A percentile compares a stretch with the other conserved stretches of the same genome.
Conservation (phyloP, 2,888 invertebrate genomes). For the Melieria omissa region DNA sequence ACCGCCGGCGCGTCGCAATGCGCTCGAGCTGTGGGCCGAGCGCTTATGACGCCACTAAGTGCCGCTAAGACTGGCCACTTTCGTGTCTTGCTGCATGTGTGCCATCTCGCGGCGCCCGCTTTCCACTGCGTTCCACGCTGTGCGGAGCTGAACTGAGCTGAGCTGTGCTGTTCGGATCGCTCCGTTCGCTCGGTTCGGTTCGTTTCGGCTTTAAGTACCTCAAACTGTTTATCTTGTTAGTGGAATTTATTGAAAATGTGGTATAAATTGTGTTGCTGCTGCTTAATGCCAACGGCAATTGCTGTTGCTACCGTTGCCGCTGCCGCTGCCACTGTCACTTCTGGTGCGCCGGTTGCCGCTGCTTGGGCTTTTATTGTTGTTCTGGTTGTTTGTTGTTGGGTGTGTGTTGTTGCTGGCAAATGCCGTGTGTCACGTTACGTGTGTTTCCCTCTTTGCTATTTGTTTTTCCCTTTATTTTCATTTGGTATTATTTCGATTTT, state of each 20-base stretch:
- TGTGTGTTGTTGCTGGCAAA: not conserved
- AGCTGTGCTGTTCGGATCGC: too few species aligned
- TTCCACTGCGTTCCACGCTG: not conserved
- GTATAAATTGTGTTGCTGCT: conserved; percentile 35
- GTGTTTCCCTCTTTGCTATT: not conserved
- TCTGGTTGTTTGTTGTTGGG: not conserved
- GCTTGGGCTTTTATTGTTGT: not conserved
- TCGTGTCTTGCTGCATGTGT: conserved; percentile 8
- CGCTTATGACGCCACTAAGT: too few species aligned
- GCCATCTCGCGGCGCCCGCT: not conserved
- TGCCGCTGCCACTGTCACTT: not conserved
- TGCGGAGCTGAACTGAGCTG: not conserved
- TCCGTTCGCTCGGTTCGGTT: too few species aligned
- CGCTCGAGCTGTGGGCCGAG: too few species aligned
- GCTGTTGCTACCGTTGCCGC: not conserved
- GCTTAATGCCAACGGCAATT: not conserved
- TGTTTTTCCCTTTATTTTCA: not conserved
- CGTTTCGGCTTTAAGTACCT: conserved; percentile 46
- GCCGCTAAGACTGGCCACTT: not conserved
- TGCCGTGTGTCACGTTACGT: too few species aligned
- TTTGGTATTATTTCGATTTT: not conserved
- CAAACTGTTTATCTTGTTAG: conserved; percentile 58
- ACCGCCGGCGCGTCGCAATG: too few species aligned
- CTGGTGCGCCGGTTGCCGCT: not conserved
- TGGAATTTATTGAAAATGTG: conserved; percentile 57